Evolutionary conservation across 2,888 invertebrate species (phyloP).

Genomic region (Xestia c-nigrum): DNA sequence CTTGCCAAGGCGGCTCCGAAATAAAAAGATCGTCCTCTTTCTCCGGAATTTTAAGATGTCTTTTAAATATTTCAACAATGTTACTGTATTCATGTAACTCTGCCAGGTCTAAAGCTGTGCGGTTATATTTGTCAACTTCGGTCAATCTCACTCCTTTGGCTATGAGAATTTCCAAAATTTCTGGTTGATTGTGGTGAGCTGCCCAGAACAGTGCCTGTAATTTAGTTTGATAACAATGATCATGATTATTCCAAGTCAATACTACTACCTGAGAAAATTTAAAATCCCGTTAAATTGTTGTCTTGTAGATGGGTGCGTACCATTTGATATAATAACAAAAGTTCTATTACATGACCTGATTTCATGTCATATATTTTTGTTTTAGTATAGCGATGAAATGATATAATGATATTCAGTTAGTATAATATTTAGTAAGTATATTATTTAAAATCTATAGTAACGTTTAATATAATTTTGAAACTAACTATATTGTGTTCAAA

Average conservation of each 20-base stretch:
- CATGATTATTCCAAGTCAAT: not conserved
- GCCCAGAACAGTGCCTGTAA: conserved; percentile 92
- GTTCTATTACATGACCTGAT: too few species aligned
- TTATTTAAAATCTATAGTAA: too few species aligned
- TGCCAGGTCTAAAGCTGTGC: conserved; percentile 90
- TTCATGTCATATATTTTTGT: too few species aligned
- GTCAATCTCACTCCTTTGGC: conserved; percentile 87
- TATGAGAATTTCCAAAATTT: conserved; percentile 89
- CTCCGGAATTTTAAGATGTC: conserved; percentile 75
- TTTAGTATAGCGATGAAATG: too few species aligned
- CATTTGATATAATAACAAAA: too few species aligned
- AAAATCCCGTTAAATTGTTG: not conserved
- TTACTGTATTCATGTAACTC: conserved; percentile 86
- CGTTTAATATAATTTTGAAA: too few species aligned
- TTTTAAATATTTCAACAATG: conserved; percentile 85
- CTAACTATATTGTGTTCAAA: too few species aligned
- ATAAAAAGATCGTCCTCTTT: conserved; percentile 68
- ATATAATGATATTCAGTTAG: too few species aligned
- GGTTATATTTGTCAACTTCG: conserved; percentile 87
- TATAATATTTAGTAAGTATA: too few species aligned
- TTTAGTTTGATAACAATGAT: not conserved
- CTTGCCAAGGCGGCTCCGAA: conserved; percentile 82
- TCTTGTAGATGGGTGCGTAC: too few species aligned
- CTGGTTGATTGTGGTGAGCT: conserved; percentile 88
- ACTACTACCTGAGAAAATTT: not conserved